Base-by-base conservation (phyloP, 2,888 invertebrate genomes). In the Drosophila melanocephala region DNA sequence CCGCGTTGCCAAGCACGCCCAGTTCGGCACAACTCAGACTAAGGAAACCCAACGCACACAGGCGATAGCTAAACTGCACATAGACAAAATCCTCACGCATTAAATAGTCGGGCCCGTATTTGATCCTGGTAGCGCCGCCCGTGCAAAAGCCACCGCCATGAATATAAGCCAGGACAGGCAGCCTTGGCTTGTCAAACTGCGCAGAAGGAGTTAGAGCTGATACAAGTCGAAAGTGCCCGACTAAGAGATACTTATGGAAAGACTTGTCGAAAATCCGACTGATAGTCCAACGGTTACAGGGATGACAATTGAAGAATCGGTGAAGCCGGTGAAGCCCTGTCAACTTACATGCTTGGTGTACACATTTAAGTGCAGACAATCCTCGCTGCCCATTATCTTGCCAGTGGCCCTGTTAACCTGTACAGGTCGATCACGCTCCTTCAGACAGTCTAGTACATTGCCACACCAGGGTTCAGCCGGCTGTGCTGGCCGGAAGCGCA, bases 1-100 rank as follows among this genome's bases (percentile, higher is more conserved):
- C 94, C 0, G 94, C 94, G 83, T 95, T 95, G 16, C 95, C 95
- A 2, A 94, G 94, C n/a, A 94, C 93, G 26, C 92, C 91, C 22
- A 94, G 78, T 1, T 92, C 83, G 2, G 92, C 85, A 75, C 94
- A 93, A 50, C 91, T 85, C 0, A 94, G 75, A 42, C 92, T 93
- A 16, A 94, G 88, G 70, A 94, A 95, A 79, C 93, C 93, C 65
- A 94, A 83, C 6, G 93, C 86, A 68, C 94, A 94, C 22, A 95
- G 79, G 3, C 95, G 93, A 83, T 95, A 95, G 65, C 94, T 94
- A 5, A 94, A 88, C 0, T 93, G 87, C 2, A 94, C 93, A 7
- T 94, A 76, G 1, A 95, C 92, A 0, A 95, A 86, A 71, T 94
- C 93, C 78, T 94, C 93, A 9, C 91, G 89, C 87, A 94, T 87